Evolutionary conservation across 2,888 invertebrate species (phyloP).

Genomic region (Cheilosia urbana): DNA sequence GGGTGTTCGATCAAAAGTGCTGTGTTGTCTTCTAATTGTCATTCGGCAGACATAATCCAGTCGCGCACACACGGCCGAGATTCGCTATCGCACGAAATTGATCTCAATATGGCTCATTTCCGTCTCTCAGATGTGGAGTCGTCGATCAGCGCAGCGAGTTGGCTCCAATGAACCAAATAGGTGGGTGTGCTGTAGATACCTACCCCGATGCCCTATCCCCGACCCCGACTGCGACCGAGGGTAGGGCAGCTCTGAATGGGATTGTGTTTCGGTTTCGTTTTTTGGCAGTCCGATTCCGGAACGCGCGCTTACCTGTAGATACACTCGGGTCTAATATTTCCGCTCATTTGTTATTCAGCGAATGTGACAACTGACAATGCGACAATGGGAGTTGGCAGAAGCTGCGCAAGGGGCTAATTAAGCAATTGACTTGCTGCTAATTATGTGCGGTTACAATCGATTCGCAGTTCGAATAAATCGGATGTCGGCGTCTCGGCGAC

Average conservation of each 20-base stretch:
- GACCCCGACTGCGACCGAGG: conserved; percentile 19
- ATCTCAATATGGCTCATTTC: conserved; percentile 72
- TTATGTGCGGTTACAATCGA: conserved; percentile 27
- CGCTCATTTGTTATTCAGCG: conserved; percentile 29
- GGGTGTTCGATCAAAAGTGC: conserved; percentile 42
- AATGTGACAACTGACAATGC: background rate
- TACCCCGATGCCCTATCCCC: too few relatives aligned
- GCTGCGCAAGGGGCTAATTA: conserved; percentile 55
- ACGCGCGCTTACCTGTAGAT: conserved; percentile 10
- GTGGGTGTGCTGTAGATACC: conserved; percentile 41
- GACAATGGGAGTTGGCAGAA: conserved; percentile 15
- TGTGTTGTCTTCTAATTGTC: conserved; percentile 68
- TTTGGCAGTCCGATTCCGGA: conserved; percentile 22
- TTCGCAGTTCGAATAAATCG: conserved; percentile 48
- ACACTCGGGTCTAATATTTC: conserved; percentile 10
- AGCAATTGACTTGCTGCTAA: conserved; percentile 51
- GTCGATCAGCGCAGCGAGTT: conserved; percentile 43
- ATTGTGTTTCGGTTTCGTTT: conserved; percentile 4
- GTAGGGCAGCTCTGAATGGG: conserved; percentile 43
- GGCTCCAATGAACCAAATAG: conserved; percentile 60
- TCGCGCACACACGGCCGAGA: conserved; percentile 49
- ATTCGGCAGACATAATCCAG: conserved; percentile 63
- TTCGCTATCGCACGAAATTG: conserved; percentile 68
- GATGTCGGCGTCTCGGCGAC: conserved; percentile 10
- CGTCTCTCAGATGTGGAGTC: conserved; percentile 54